Evolutionary conservation across 2,888 invertebrate genomes (phyloP).

Genomic region (Phyto melanocephala): DNA sequence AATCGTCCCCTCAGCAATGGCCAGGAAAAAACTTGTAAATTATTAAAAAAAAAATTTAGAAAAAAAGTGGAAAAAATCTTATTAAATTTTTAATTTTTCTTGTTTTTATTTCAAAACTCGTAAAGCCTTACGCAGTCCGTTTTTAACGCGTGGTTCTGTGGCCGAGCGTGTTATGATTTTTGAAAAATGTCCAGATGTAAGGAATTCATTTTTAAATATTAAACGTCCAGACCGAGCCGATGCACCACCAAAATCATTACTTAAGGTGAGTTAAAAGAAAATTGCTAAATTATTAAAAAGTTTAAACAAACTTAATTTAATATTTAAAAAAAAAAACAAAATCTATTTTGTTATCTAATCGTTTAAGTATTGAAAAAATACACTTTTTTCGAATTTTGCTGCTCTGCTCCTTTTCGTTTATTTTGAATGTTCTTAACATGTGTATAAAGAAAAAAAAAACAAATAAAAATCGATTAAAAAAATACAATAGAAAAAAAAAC

Average conservation of each 20-base stretch:
- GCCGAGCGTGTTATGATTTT: conserved; percentile 94
- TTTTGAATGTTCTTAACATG: conserved; percentile 11
- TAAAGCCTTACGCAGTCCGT: conserved; percentile 81
- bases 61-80: conserved; percentile 14
- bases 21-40: conserved; percentile 75
- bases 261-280: conserved; percentile 70
- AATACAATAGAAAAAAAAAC: conserved; percentile 4
- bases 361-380: conserved; percentile 37
- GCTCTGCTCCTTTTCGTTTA: background rate
- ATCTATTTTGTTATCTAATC: conserved; percentile 51
- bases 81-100: conserved; percentile 7
- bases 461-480: conserved; percentile 10
- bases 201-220: conserved; percentile 80
- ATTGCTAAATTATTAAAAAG: too few relatives aligned
- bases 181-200: conserved; percentile 91
- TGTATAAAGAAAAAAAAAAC: conserved; percentile 6
- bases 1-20: conserved; percentile 80
- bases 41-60: conserved; percentile 14
- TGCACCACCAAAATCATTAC: conserved; percentile 72
- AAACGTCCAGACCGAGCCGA: conserved; percentile 74
- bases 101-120: background rate
- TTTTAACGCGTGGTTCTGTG: conserved; percentile 89
- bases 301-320: too few relatives aligned
- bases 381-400: conserved; percentile 9
- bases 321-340: background rate